Evolutionary conservation across 2,113 vertebrate species (phyloP), one percentile per base, ranked within the genome.

Genomic region (Coturnix japonica): DNA sequence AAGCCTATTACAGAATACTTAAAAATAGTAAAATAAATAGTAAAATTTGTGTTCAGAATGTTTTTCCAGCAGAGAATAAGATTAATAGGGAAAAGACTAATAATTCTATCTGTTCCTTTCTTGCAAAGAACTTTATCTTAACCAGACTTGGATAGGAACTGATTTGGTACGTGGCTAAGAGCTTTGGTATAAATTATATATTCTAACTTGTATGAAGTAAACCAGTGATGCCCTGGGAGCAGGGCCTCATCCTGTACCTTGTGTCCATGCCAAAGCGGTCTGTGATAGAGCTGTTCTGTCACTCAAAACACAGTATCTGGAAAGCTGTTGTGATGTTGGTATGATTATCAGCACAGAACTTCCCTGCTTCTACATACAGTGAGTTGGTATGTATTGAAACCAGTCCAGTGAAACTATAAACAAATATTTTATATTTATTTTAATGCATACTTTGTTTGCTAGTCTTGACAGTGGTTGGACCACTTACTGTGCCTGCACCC

Each of bases 341-440:
- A 31, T 54, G 72, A 14, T 76, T 75, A 54, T 49, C 7, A 6
- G 20, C n/a, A 17, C 44, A 66, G 67, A 65, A 49, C 23, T 70
- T 83, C 47, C 69, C 22, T 25, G 54, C 44, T 73, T 93, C 85
- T 80, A 85, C 30, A 82, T 37, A 17, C 13, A 35, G 56, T 54
- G 43, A 63, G 21, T 87, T 89, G 65, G 69, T 89, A 87, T 71
- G 20, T 33, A 70, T 94, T 96, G 91, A 91, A 93, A 87, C 92
- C 63, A 92, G 75, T 89, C 87, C 69, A 59, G 46, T 85, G 73
- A 30, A 76, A 33, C 39, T 80, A 59, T 57, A 90, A 92, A 91
- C 71, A 90, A 81, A 67, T 67, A 26, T 59, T 91, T 84, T 88
- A 21, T 67, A 65, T 77, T 35, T 85, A 6, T 90, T 53, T 74